Evolutionary conservation across 2,797 vertebrate species (phyloP), one percentile per base, ranked within the genome.

Genomic region (Melanogrammus aeglefinus): DNA sequence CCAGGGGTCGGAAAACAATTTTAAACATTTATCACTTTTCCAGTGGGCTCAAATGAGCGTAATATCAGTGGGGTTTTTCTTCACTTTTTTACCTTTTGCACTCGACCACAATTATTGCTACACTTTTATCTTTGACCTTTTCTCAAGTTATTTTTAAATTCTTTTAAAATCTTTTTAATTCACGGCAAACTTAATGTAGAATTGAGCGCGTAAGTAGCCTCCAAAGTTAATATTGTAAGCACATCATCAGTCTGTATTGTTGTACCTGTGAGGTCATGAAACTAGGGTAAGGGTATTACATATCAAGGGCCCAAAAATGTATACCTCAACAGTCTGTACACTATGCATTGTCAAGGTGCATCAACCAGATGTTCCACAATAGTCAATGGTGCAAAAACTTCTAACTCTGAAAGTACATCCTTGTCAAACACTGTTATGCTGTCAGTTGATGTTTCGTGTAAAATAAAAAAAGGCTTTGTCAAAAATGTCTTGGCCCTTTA

Each of bases 261-360:
- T 80, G 82, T 86, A 88, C 79, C 81, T 83, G 84, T 88, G 86
- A 91, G 84, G 85, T 91, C 82, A 89, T 86, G 41, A 85, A 90
- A 92, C 87, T 87, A 81, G 81, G 82, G 84, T 83, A 10, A 69
- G 63, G 63, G 63, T 78, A 87, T 88, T 88, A 84, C 82, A 79
- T 77, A 90, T 81, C 91, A 92, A 92, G 90, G 91, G 91, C 90
- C 91, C 63, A 85, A 87, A 90, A 84, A 87, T 91, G 85, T 90
- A 92, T 93, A 93, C 93, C 92, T 94, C 92, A 92, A 88, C 88
- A 85, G 87, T 91, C 83, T 91, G 90, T 87, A 89, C 91, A 93
- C 91, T 92, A 92, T 92, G 93, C 93, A 94, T 92, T 85, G 84
- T 88, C 83, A 74, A 92, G 88, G 90, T 91, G 88, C 91, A 91